Base-by-base conservation (phyloP, 2,888 invertebrate genomes). In the Chalcis sispes region DNA sequence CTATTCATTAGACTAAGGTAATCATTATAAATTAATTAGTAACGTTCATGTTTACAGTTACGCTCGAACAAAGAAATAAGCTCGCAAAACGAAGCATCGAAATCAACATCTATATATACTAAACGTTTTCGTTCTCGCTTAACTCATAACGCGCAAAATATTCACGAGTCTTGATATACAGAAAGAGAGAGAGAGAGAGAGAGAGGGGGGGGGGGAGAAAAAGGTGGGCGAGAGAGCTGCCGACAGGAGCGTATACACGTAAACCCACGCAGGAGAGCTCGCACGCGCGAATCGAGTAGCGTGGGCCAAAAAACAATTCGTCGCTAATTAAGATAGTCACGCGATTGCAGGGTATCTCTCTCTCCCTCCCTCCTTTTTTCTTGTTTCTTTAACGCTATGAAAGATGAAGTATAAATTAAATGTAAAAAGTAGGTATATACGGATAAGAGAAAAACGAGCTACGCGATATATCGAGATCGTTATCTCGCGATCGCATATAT, bases 321-420 rank as follows among this genome's bases (percentile, higher is more conserved):
- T 81, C 79, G 82, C 85, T 87, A 87, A 87, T 87, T 86, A 87
- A 86, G 87, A 85, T 86, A 86, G 87, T 86, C 85, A 83, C 78
- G 79, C 82, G 84, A 85, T 86, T 84, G 64, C 72, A 56, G 32
- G 54, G 50, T 64, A 54, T 25, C 4, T 5, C 27, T n/a, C n/a
- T n/a, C n/a, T n/a, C n/a, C n/a, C n/a, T n/a, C n/a, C n/a, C n/a
- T n/a, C n/a, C n/a, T n/a, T n/a, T n/a, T n/a, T n/a, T n/a, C n/a
- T n/a, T n/a, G n/a, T n/a, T n/a, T n/a, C n/a, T n/a, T n/a, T n/a
- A n/a, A n/a, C n/a, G n/a, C n/a, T n/a, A n/a, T n/a, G n/a, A n/a
- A n/a, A n/a, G n/a, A n/a, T n/a, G n/a, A n/a, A n/a, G n/a, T n/a
- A n/a, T n/a, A n/a, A n/a, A n/a, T n/a, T n/a, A n/a, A n/a, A n/a